Evolutionary conservation across 2,797 vertebrate species (phyloP), one percentile per base, ranked within the genome.

Genomic region (Sardinella longiceps): DNA sequence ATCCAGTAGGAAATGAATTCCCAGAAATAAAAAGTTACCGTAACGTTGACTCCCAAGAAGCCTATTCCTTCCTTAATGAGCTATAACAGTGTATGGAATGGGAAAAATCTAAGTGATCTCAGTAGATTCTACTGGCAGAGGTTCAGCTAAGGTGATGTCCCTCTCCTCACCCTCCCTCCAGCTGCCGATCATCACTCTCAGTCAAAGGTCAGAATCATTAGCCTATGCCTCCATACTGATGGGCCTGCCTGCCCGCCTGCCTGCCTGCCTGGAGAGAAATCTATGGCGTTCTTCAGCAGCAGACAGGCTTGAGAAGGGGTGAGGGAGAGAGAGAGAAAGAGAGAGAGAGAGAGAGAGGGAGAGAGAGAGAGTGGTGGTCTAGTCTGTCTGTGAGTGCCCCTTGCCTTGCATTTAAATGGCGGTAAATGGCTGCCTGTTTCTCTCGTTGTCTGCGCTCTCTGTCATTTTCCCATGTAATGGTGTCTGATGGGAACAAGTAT

Each of bases 371-470:
- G 18, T 23, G 70, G 70, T 77, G 33, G 70, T 77, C 70, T 43
- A 39, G 70, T 43, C 70, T 43, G 5, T 77, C 84, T 46, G 87
- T 70, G 60, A 51, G 9, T n/a, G 37, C 81, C 80, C 85, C 50
- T 81, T 74, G 87, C 84, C 87, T 89, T 88, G 88, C 90, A 89
- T 89, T 90, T 87, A 91, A 90, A 89, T 86, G 43, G 86, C 87
- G 85, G 87, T 88, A 89, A 89, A 90, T 90, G 85, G 88, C 85
- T 53, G 63, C 84, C 82, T 85, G 84, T 88, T 87, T 46, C 86
- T 87, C 85, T 83, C 50, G n/a, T 43, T 60, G 84, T 85, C 89
- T 86, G 86, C 50, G n/a, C 48, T 58, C 83, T 85, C 89, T 86
- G 87, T 88, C 89, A 87, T 89, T 88, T 84, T 85, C 87, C 50